phyloP scores from a whole-genome alignment of 2,113 vertebrate genomes.

The Bothrops jararaca region DNA sequence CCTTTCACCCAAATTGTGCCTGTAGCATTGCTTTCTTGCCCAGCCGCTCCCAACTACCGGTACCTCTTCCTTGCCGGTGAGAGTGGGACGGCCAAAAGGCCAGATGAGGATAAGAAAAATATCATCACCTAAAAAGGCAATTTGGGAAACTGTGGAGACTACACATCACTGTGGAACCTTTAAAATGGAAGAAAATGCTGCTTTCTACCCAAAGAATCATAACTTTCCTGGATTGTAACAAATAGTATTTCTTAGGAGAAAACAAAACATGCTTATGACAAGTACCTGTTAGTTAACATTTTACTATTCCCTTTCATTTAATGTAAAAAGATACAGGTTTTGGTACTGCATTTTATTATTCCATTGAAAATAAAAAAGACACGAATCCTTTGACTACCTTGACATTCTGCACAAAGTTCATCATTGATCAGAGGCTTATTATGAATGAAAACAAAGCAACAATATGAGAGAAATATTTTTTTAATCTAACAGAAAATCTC shows the following conservation, averaged over 20 bases:
- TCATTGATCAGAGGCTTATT: constrained; percentile 22
- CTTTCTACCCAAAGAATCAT: constrained; percentile 24
- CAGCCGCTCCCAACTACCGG: neutral
- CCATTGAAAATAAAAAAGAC: constrained; percentile 29
- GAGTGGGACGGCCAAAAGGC: neutral
- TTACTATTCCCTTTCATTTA: constrained; percentile 1
- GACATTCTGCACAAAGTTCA: constrained; percentile 34
- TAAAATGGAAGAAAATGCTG: neutral
- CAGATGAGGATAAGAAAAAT: neutral
- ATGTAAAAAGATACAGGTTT: neutral
- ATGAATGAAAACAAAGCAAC: neutral
- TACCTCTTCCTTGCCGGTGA: neutral
- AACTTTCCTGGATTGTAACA: constrained; percentile 41
- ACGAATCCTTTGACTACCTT: constrained; percentile 38
- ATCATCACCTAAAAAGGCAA: neutral
- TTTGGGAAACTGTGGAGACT: neutral
- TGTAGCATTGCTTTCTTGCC: neutral
- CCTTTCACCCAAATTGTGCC: neutral
- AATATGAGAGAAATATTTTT: constrained; percentile 33
- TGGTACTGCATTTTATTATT: neutral
- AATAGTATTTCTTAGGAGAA: constrained; percentile 29
- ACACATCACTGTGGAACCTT: neutral
- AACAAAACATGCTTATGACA: constrained; percentile 50
- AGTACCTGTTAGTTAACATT: constrained; percentile 26
- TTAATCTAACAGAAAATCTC: constrained; percentile 38